Conservation (phyloP, 2,888 invertebrate species). For the Carterocephalus palaemon region DNA sequence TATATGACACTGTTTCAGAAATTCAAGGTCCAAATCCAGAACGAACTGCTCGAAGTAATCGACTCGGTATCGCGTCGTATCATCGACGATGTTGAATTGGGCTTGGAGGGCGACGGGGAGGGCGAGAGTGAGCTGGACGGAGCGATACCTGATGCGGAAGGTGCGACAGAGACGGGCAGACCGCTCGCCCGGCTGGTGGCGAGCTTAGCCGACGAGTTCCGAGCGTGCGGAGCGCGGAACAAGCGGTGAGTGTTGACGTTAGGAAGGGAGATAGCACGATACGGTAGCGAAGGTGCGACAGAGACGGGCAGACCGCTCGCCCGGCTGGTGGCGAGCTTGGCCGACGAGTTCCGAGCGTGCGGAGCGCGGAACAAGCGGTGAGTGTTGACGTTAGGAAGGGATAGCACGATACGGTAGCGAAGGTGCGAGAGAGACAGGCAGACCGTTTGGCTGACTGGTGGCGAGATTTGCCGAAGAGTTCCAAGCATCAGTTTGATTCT, state of each 20-base stretch:
- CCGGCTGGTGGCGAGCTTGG: conserved; percentile 51
- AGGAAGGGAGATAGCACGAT: conserved; percentile 42
- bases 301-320: conserved; percentile 63
- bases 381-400: conserved; percentile 41
- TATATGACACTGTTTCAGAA: no score
- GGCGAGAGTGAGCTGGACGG: conserved; percentile 46
- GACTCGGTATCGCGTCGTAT: conserved; percentile 89
- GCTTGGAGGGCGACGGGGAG: conserved; percentile 62
- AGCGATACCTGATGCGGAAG: conserved; percentile 41
- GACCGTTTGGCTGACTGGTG: conserved; percentile 58
- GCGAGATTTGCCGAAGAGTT: conserved; percentile 61
- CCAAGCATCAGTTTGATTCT: no score
- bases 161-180: conserved; percentile 56
- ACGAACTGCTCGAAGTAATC: conserved; percentile 88
- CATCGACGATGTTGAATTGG: conserved; percentile 54
- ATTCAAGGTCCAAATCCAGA: conserved; percentile 90
- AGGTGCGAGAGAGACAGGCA: conserved; percentile 54
- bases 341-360: conserved; percentile 62
- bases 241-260: conserved; percentile 50
- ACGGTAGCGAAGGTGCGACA: conserved; percentile 45
- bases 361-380: conserved; percentile 65
- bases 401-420: conserved; percentile 43
- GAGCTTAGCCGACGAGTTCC: conserved; percentile 60
- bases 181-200: conserved; percentile 57
- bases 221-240: conserved; percentile 60